A percentile compares a stretch with the other conserved stretches of the same genome.
Conservation (phyloP, 2,888 invertebrate genomes). For the Globia sparganii region DNA sequence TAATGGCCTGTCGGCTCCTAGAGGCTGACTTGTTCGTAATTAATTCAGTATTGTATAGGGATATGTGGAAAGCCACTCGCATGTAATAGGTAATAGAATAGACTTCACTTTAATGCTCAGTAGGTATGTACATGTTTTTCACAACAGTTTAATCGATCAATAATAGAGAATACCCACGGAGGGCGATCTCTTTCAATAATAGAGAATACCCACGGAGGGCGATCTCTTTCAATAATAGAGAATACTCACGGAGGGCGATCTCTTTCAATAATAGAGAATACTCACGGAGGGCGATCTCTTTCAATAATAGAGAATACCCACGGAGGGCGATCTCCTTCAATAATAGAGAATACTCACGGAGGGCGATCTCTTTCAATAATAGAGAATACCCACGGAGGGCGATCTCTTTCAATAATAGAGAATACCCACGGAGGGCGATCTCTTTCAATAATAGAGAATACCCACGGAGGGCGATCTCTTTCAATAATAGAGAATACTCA, state of each 20-base stretch:
- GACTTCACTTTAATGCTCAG: neutral
- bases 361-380: neutral
- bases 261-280: neutral
- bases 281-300: neutral
- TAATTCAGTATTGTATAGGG: conserved; percentile 18
- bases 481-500: neutral
- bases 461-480: neutral
- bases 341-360: neutral
- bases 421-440: neutral
- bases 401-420: neutral
- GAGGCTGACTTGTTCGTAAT: conserved; percentile 26
- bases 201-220: neutral
- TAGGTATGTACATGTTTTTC: no score
- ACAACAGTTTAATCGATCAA: no score
- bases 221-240: neutral
- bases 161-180: neutral
- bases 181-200: neutral
- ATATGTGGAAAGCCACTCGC: conserved; percentile 11
- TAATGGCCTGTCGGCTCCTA: conserved; percentile 43
- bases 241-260: neutral
- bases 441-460: neutral
- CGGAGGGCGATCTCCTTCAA: neutral
- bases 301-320: neutral
- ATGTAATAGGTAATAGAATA: neutral
- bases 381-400: neutral